Base-by-base conservation (phyloP, 2,888 invertebrate genomes). In the Ditula angustiorana region DNA sequence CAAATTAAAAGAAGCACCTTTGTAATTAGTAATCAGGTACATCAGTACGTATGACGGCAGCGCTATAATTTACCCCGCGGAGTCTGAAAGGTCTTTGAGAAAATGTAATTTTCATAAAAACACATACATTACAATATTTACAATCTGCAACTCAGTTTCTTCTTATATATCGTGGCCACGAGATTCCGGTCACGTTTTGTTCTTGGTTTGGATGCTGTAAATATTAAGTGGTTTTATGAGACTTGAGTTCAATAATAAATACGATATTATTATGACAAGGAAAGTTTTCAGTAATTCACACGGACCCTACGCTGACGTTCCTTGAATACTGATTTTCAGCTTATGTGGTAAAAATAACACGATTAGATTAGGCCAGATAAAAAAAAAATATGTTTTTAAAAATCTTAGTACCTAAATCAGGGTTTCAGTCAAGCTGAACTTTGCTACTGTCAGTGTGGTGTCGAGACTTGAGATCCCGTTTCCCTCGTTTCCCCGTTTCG, bases 171-270 rank as follows among this genome's bases (percentile, higher is more conserved):
- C 44, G 33, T 21, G 11, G n/a, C 30, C 2, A 19, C 44, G 13
- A 11, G 19, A 61, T 62, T 62, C 30, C 10, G 28, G 30, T 41
- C 62, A 57, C 62, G 61, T 46, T 13, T 30, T 5, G 4, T 23
- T 50, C 41, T 62, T 62, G 49, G 56, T 41, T 56, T 49, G 26
- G 41, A 41, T 37, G 49, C 41, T 57, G 56, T 62, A 56, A 62
- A 62, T 56, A 50, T 62, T 49, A 62, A 57, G 62, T 50, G 56
- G 56, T 37, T 50, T 56, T 56, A 56, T 56, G 11, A 53, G 23
- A 47, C 35, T 55, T 26, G 41, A 24, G 46, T 55, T 55, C 26
- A 33, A 49, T 49, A 41, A 62, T 30, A 41, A 23, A 57, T 50
- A 37, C 41, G 28, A 44, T 33, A 21, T 47, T 28, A 50, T 37